These are phyloP conservation scores for Catharus ustulatus DNA, from an alignment of 2,797 vertebrate genomes.

Conservation along the genomic window DNA sequence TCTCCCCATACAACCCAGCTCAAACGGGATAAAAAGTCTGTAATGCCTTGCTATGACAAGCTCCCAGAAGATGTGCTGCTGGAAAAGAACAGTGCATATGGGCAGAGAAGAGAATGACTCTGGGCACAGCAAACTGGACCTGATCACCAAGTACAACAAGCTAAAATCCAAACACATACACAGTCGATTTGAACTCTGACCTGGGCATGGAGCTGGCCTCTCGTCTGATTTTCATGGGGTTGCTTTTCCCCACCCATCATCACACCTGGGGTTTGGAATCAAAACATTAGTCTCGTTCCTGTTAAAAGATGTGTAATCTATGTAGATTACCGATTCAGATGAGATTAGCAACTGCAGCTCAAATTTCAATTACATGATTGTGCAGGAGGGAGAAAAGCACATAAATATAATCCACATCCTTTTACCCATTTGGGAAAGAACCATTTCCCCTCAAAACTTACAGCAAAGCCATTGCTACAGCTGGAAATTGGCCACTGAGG, in stretches of 20 bases:
- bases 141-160: constrained; percentile 94
- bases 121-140: constrained; percentile 97
- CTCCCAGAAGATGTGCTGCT: constrained; percentile 20
- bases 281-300: background rate
- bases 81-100: constrained; percentile 48
- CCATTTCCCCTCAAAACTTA: background rate
- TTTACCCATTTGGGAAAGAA: background rate
- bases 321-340: background rate
- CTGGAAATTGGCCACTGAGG: background rate
- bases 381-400: background rate
- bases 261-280: background rate
- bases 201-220: background rate
- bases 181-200: constrained; percentile 90
- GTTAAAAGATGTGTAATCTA: background rate
- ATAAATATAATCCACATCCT: background rate
- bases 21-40: constrained; percentile 78
- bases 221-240: background rate
- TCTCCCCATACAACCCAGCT: constrained; percentile 87
- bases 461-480: background rate
- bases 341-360: background rate
- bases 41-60: constrained; percentile 61
- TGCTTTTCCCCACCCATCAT: background rate
- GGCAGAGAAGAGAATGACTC: constrained; percentile 89
- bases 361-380: background rate
- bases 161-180: constrained; percentile 87